Percentiles rank a stretch among this genome's conserved stretches.
These are phyloP conservation scores for Trissonchulus latispiculum DNA, from an alignment of 2,888 invertebrate species.

Conservation along the genomic window DNA sequence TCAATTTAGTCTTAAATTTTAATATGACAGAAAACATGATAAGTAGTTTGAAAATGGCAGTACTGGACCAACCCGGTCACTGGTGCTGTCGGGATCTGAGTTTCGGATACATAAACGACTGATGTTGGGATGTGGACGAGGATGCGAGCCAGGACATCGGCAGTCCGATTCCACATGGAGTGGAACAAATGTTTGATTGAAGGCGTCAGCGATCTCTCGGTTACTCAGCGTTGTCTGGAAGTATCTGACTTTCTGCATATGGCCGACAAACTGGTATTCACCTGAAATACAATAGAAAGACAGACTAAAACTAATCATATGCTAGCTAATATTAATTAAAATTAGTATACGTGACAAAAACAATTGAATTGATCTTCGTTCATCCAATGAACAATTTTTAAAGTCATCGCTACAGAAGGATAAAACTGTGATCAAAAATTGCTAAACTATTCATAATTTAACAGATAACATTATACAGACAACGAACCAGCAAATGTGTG, in stretches of 20 bases:
- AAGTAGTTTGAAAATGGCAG: background rate
- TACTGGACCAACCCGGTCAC: background rate
- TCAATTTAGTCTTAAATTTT: too few species aligned
- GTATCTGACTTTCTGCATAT: background rate
- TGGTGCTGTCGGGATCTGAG: background rate
- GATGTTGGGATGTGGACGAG: background rate
- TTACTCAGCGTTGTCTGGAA: background rate
- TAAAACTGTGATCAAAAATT: too few species aligned
- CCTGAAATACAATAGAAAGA: background rate
- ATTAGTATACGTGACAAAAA: too few species aligned
- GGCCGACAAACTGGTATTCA: background rate
- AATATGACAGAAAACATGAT: too few species aligned
- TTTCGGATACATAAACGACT: background rate
- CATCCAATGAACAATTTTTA: too few species aligned
- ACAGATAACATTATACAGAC: too few species aligned
- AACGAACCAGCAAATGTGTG: background rate
- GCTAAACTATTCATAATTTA: too few species aligned
- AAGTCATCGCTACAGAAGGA: too few species aligned
- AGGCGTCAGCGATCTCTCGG: background rate
- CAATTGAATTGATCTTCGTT: too few species aligned
- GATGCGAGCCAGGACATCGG: conserved; percentile 4
- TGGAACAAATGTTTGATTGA: background rate
- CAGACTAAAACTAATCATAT: too few species aligned
- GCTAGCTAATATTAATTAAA: too few species aligned
- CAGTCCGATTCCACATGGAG: background rate